Evolutionary conservation across 2,797 vertebrate species (phyloP).

Genomic region (Anableps anableps): DNA sequence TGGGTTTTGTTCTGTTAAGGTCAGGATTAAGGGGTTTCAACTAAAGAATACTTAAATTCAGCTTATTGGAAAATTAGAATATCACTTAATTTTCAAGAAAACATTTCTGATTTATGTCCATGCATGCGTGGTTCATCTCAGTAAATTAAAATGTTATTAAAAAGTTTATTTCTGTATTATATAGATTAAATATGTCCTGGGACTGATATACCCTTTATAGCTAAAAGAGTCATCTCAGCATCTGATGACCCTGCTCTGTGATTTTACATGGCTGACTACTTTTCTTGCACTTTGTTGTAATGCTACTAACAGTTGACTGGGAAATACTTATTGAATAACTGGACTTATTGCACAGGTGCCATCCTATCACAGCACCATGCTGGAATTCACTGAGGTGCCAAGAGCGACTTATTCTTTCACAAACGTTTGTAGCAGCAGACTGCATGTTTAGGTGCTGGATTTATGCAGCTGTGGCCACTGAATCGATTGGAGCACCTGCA

Average conservation of each 20-base stretch:
- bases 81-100: background rate
- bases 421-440: background rate
- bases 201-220: background rate
- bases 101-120: background rate
- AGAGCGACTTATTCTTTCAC: background rate
- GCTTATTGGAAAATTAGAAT: background rate
- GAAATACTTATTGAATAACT: too few relatives aligned
- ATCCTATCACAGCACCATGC: background rate
- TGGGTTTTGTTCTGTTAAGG: background rate
- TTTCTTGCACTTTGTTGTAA: background rate
- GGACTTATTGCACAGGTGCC: background rate
- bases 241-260: background rate
- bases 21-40: background rate
- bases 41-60: background rate
- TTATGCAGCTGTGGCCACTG: too few relatives aligned
- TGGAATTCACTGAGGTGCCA: background rate
- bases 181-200: background rate
- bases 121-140: background rate
- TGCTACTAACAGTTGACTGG: background rate
- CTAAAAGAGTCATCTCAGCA: background rate
- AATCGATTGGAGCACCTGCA: too few relatives aligned
- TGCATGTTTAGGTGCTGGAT: background rate
- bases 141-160: background rate
- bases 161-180: background rate
- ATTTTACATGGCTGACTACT: background rate